Evolutionary conservation across 2,888 invertebrate species (phyloP).

Genomic region (Erpobdella octoculata): DNA sequence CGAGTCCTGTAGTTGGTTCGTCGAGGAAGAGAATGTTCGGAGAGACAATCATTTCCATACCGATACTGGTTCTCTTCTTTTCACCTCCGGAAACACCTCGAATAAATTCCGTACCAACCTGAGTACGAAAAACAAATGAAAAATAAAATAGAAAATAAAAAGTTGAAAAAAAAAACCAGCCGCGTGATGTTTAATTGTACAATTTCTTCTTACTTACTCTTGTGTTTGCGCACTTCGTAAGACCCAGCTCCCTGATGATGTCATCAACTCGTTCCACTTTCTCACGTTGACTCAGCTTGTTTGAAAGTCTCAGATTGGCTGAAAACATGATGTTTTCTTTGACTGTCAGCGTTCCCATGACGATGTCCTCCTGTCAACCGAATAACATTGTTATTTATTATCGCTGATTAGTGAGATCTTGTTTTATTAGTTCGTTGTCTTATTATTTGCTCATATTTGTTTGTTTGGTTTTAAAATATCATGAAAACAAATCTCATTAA

Average conservation of each 20-base stretch:
- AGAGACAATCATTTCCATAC: conserved; percentile 52
- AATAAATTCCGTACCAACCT: conserved; percentile 51
- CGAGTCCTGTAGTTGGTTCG: conserved; percentile 53
- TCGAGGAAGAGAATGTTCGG: conserved; percentile 51
- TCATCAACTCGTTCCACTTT: conserved; percentile 43
- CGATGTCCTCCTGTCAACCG: conserved; percentile 48
- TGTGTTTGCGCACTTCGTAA: conserved; percentile 46
- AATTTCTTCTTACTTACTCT: conserved; percentile 41
- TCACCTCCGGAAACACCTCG: conserved; percentile 53
- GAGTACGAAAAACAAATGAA: no score
- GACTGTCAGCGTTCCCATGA: conserved; percentile 51
- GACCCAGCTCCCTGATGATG: conserved; percentile 48
- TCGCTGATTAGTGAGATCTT: background rate
- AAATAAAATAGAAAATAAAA: background rate
- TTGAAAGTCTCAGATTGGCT: conserved; percentile 47
- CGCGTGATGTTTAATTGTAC: background rate
- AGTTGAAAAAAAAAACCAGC: background rate
- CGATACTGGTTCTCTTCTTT: conserved; percentile 51
- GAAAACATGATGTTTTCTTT: conserved; percentile 50
- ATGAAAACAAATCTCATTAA: background rate
- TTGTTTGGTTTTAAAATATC: background rate
- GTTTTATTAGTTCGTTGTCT: background rate
- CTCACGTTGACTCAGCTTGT: conserved; percentile 37
- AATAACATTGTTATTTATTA: background rate
- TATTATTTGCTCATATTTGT: background rate